Percentiles rank a stretch among this genome's conserved stretches.
phyloP scores from a whole-genome alignment of 1,140 invertebrate species.

The Euura saliciscinereae region DNA sequence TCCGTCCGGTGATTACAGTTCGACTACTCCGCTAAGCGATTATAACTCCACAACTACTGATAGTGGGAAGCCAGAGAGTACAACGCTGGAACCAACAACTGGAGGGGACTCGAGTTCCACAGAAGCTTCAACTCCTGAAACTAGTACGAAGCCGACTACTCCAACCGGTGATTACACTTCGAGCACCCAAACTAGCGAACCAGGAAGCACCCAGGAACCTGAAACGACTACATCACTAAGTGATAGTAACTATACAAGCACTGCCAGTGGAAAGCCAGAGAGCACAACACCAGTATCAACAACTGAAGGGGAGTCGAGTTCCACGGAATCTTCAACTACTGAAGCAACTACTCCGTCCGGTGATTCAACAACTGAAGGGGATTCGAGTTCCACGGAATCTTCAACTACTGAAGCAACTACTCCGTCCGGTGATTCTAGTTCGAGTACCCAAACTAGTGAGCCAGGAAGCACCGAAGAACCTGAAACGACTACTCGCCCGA shows the following conservation, averaged over 20 bases:
- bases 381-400: constrained; percentile 19
- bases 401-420: constrained; percentile 24
- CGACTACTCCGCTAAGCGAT: no score
- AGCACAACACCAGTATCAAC: background rate
- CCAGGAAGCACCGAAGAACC: constrained; percentile 25
- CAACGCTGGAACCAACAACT: no score
- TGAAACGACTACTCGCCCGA: constrained; percentile 34
- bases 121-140: no score
- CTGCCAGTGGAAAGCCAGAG: background rate
- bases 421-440: background rate
- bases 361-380: constrained; percentile 12
- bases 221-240: background rate
- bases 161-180: constrained; percentile 27
- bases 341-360: background rate
- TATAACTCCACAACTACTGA: no score
- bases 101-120: no score
- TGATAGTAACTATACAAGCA: background rate
- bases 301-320: no score
- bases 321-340: no score
- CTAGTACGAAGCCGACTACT: constrained; percentile 30
- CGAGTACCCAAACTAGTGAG: constrained; percentile 13
- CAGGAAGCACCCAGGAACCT: background rate
- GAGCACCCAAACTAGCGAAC: background rate
- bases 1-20: constrained; percentile 30
- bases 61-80: no score